Conservation (phyloP, 64 coral and sea anemone species). For the Hydrozoanthus tunicans region DNA sequence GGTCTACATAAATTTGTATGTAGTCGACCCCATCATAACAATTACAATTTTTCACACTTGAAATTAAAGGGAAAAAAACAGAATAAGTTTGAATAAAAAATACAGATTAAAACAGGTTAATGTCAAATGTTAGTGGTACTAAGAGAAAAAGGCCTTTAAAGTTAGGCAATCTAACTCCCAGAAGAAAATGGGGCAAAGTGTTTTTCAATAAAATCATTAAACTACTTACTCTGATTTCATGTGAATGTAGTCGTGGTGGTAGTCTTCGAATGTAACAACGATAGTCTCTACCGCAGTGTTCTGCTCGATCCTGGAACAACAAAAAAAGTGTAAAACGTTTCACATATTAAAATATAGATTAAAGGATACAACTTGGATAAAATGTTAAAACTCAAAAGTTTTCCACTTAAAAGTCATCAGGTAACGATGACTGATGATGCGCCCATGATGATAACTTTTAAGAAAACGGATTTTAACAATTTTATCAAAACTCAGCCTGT, state of each 20-base stretch:
- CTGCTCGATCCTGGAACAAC: constrained; percentile 12
- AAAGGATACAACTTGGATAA: background rate
- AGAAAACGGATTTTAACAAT: too few species aligned
- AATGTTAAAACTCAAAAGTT: too few species aligned
- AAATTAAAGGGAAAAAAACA: too few species aligned
- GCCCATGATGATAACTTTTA: too few species aligned
- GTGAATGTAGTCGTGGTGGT: constrained; percentile 47
- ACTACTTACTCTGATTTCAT: constrained; percentile 49
- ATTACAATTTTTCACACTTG: too few species aligned
- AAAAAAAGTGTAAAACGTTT: background rate
- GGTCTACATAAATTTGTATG: too few species aligned
- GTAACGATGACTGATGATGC: too few species aligned
- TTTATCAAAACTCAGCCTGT: too few species aligned
- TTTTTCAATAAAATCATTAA: too few species aligned
- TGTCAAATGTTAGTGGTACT: background rate
- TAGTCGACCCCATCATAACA: too few species aligned
- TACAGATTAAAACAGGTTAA: background rate
- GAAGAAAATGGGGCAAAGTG: too few species aligned
- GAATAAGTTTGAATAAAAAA: background rate
- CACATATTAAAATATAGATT: background rate
- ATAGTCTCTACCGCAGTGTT: constrained; percentile 47
- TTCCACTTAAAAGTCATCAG: too few species aligned
- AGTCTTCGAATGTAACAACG: constrained; percentile 52
- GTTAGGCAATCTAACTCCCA: background rate
- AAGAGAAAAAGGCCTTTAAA: background rate